Evolutionary conservation across 2,888 invertebrate species (phyloP).

Genomic region (Anticlea derivata): DNA sequence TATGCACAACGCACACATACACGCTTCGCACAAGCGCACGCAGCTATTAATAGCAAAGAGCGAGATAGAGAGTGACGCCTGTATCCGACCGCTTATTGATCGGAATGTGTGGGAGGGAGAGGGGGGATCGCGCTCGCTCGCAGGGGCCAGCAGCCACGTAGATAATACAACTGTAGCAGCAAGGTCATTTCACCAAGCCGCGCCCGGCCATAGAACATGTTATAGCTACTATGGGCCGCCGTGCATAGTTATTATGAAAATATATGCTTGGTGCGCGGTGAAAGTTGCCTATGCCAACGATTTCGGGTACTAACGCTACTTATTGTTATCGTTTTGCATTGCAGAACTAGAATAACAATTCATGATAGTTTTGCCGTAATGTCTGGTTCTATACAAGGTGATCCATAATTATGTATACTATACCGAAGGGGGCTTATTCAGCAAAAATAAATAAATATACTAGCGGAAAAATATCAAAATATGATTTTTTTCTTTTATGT

Average conservation of each 20-base stretch:
- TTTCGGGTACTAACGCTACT: slow-evolving; percentile 10
- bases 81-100: slow-evolving; percentile 52
- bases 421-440: no score
- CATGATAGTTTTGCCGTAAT: neutral
- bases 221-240: slow-evolving; percentile 14
- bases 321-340: neutral
- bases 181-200: slow-evolving; percentile 64
- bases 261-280: slow-evolving; percentile 33
- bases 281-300: slow-evolving; percentile 42
- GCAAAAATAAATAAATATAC: no score
- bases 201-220: slow-evolving; percentile 27
- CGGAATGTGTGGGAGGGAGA: slow-evolving; percentile 56
- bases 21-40: slow-evolving; percentile 30
- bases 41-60: slow-evolving; percentile 70
- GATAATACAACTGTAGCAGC: slow-evolving; percentile 56
- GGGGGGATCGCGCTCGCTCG: slow-evolving; percentile 39
- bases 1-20: slow-evolving; percentile 53
- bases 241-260: slow-evolving; percentile 8
- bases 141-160: slow-evolving; percentile 54
- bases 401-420: no score
- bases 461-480: no score
- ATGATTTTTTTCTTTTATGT: no score
- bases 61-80: slow-evolving; percentile 44
- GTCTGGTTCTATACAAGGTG: no score
- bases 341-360: slow-evolving; percentile 2